Evolutionary conservation across 2,113 vertebrate genomes (phyloP).

Genomic region (Dicrurus megarhynchus): DNA sequence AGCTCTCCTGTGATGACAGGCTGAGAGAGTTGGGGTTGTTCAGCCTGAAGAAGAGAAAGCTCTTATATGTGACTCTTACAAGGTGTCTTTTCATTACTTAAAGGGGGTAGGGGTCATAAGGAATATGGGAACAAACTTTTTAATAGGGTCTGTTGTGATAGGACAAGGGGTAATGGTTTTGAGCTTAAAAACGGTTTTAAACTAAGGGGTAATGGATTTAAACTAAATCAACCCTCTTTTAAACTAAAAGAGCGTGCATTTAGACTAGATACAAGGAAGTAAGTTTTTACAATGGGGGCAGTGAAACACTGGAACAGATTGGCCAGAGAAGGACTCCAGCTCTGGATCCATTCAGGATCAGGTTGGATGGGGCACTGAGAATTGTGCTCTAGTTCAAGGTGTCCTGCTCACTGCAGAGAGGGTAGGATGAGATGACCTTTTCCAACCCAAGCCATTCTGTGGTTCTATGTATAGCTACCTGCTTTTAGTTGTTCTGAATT

Average conservation of each 20-base stretch:
- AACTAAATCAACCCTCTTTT: not conserved
- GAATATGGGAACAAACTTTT: not conserved
- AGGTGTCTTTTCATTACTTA: not conserved
- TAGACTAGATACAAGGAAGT: not conserved
- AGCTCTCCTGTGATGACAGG: not conserved
- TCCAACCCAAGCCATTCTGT: not conserved
- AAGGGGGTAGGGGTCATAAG: accelerated
- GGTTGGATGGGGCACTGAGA: not conserved
- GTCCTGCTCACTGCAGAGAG: not conserved
- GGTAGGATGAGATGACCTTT: not conserved
- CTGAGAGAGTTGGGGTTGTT: not conserved
- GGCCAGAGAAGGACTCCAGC: not conserved
- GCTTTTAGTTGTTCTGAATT: not conserved
- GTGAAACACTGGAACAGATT: not conserved
- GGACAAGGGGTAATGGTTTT: not conserved
- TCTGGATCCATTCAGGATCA: not conserved
- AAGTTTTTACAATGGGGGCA: not conserved
- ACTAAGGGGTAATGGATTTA: not conserved
- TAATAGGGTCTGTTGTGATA: not conserved
- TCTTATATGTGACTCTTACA: not conserved
- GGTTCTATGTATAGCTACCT: not conserved
- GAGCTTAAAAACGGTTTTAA: not conserved
- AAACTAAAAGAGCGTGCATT: not conserved
- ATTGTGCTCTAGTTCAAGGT: not conserved
- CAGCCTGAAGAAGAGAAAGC: not conserved